Conservation (phyloP, 2,888 invertebrate species). For the Standfussiana lucernea region DNA sequence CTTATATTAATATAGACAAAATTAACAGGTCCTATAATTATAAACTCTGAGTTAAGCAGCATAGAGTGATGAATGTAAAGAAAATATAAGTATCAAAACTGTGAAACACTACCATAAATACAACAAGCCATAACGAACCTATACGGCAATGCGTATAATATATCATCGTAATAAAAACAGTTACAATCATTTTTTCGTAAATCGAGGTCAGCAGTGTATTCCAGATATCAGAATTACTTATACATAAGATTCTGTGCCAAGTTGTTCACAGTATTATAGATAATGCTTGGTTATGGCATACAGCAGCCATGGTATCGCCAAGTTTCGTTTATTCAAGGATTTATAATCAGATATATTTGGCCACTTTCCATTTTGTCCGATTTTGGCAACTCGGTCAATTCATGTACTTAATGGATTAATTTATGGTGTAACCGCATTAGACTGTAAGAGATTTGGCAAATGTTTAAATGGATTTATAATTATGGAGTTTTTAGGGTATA, state of each 20-base stretch:
- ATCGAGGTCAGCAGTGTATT: constrained; percentile 54
- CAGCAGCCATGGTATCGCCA: constrained; percentile 59
- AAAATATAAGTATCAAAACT: not conserved
- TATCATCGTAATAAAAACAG: constrained; percentile 46
- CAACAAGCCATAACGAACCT: not conserved
- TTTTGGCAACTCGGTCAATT: constrained; percentile 55
- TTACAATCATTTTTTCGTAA: constrained; percentile 35
- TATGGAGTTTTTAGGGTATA: too few relatives aligned
- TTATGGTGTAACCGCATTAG: constrained; percentile 49
- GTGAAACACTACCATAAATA: not conserved
- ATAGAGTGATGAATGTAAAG: not conserved
- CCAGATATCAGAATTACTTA: constrained; percentile 42
- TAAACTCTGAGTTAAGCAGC: not conserved
- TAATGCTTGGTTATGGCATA: constrained; percentile 61
- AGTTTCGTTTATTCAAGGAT: constrained; percentile 65
- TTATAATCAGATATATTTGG: constrained; percentile 72
- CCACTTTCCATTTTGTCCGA: constrained; percentile 74
- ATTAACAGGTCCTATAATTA: not conserved
- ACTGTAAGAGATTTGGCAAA: constrained; percentile 1
- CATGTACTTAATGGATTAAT: constrained; percentile 59
- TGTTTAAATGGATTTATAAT: constrained; percentile 1
- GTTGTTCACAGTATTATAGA: constrained; percentile 54
- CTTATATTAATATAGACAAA: too few relatives aligned
- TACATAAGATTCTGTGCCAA: constrained; percentile 65
- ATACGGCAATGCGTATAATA: constrained; percentile 54